Base-by-base conservation (phyloP, 2,888 invertebrate species). In the Nycteola revayana region DNA sequence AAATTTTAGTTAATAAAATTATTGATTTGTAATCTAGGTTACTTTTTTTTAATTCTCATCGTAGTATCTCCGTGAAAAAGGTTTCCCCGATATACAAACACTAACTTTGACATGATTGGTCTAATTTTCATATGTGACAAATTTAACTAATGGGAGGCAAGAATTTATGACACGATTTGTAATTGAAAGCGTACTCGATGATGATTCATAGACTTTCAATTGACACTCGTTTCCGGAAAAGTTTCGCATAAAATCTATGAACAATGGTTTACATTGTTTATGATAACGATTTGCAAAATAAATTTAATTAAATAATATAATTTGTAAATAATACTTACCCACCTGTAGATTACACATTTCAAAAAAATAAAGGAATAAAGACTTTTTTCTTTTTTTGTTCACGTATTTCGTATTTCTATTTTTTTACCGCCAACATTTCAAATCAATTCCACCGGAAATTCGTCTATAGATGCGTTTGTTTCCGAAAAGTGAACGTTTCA, bases 401-500 rank as follows among this genome's bases (percentile, higher is more conserved):
- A 38, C 25, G 33, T 27, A 39, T 42, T 29, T 7, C 9, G 10
- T 26, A 28, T 52, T 45, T 36, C 10, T 23, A 37, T 31, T 38
- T 58, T 53, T 58, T 76, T 83, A 79, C 80, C 86, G 86, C 86
- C 75, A 66, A 59, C 54, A 63, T 75, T 88, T 85, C 63, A 76
- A 88, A 88, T 75, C 62, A 49, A 73, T 84, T 81, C 78, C 66
- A 84, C 87, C 86, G 89, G 89, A 89, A 76, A 77, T 83, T 82
- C 80, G 80, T 81, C 86, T 83, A 86, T 87, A 87, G 84, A 83
- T 87, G 89, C 89, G 88, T 88, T 88, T 88, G 87, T 87, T 88
- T 86, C 87, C 82, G 84, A 88, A 88, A 87, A 87, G 87, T 86
- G 88, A 87, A 87, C 85, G 87, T 88, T 87, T 89, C 89, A 86